Percentiles rank a stretch among this genome's conserved stretches.
These are phyloP conservation scores for Aporophyla nigra DNA, from an alignment of 2,888 invertebrate species.

Conservation along the genomic window DNA sequence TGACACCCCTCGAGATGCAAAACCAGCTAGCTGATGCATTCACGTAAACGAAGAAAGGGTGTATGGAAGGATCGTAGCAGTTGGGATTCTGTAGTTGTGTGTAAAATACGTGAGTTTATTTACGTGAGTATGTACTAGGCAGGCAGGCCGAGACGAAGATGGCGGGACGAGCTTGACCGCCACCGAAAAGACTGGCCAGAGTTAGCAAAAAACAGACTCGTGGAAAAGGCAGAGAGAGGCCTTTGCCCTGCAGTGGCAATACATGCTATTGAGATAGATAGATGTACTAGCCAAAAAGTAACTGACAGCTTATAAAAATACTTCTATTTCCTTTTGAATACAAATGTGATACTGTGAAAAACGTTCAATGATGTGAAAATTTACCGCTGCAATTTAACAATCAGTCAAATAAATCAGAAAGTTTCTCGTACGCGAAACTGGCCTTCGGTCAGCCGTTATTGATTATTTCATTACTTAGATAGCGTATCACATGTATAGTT, in stretches of 20 bases:
- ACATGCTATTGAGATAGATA: too few species aligned
- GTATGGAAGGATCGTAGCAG: background rate
- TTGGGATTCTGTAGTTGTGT: background rate
- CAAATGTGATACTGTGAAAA: background rate
- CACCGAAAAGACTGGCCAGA: too few species aligned
- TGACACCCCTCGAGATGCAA: too few species aligned
- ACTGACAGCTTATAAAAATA: background rate
- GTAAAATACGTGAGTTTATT: background rate
- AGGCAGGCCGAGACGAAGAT: too few species aligned
- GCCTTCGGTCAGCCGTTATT: conserved; percentile 9
- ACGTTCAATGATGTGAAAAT: background rate
- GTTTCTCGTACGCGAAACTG: background rate
- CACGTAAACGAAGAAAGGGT: background rate
- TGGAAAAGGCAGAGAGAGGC: too few species aligned
- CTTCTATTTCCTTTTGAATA: background rate
- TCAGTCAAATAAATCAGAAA: conserved; percentile 5
- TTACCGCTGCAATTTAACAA: background rate
- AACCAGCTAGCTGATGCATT: too few species aligned
- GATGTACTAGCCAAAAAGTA: too few species aligned
- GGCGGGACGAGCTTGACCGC: too few species aligned
- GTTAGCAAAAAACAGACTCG: too few species aligned
- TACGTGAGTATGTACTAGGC: background rate
- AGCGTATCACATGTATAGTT: conserved; percentile 25
- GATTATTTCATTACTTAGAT: conserved; percentile 35
- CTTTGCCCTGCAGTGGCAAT: too few species aligned